Evolutionary conservation across 2,888 invertebrate genomes (phyloP), one percentile per base, ranked within the genome.

Genomic region (Volucella inflata): DNA sequence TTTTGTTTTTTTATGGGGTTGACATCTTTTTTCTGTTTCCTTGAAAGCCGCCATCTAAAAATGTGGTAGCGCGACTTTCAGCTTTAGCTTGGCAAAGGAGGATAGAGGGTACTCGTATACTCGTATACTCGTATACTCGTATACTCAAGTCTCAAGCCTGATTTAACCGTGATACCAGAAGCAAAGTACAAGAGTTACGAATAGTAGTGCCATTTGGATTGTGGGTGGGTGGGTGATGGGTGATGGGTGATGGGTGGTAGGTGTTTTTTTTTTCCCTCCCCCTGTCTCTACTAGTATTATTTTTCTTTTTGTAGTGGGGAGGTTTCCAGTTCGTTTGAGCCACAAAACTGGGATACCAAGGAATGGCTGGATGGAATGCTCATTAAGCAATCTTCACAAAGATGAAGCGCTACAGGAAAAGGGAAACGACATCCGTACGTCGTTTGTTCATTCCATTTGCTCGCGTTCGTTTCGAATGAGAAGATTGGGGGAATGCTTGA

Each of bases 321-420:
- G 53, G 53, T 79, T 84, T 84, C 84, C 84, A 84, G 71, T 79
- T 84, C 84, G 79, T 84, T 84, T 79, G 84, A 60, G 53, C 70
- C 79, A 36, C 79, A 84, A n/a, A 84, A 75, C 84, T 75, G 85
- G 81, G 76, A 76, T 68, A 77, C 76, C 57, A 38, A 79, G 53
- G 75, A 79, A 79, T 77, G 85, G 44, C 72, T 80, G 68, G 57
- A 68, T 77, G 85, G 76, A 85, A 85, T 85, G 72, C 81, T 85
- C 85, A 85, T 85, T 81, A 85, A 85, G 84, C 79, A 74, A 84
- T 84, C 65, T 79, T 75, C 74, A 10, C 46, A 62, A 42, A 57
- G 62, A 72, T 62, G 62, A 11, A 60, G 46, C 21, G 55, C 17
- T 50, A 67, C 55, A 74, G 74, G 79, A 79, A 75, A 75, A 79